Evolutionary conservation across 2,797 vertebrate genomes (phyloP), one percentile per base, ranked within the genome.

Genomic region (Pagetopsis macropterus): DNA sequence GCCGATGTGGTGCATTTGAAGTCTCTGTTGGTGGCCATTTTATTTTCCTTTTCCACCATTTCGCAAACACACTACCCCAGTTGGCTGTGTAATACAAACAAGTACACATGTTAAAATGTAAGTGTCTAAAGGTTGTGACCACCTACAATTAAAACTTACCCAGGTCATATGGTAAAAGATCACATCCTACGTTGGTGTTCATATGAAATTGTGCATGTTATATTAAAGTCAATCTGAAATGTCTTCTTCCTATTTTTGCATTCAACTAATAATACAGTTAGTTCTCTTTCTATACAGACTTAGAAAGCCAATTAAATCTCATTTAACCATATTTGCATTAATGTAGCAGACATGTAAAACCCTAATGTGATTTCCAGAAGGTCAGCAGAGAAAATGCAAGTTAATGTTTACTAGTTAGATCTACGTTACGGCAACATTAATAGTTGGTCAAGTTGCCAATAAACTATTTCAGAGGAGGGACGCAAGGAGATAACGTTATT

Each of bases 41-140:
- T 73, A 57, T 61, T 62, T 62, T 33, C 60, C 43, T 65, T 11
- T 14, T 27, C 62, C 62, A 72, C 50, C 67, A 70, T 67, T 52
- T 73, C 65, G 3, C 43, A 40, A 0, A 17, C 14, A 17, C 19
- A 3, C 57, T 44, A 21, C 17, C 16, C 11, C 33, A 11, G 13
- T 71, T 54, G 19, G 12, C 44, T 17, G 7, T 37, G 33, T 55
- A 23, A 43, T 5, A 31, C 14, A 59, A 70, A n/a, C 56, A 27
- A 27, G 27, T 27, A 27, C 27, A 27, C 4, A 27, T 27, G 27
- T 27, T 27, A 27, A 27, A 27, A 27, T 27, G 27, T 27, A 41
- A 23, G 40, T 66, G 19, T 27, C 27, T 27, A 27, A 27, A 27
- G 27, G 3, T 27, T 27, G 27, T 41, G 19, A 31, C 21, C 23